Conservation (phyloP, 2,797 vertebrate genomes). For the Propithecus deckenii region DNA sequence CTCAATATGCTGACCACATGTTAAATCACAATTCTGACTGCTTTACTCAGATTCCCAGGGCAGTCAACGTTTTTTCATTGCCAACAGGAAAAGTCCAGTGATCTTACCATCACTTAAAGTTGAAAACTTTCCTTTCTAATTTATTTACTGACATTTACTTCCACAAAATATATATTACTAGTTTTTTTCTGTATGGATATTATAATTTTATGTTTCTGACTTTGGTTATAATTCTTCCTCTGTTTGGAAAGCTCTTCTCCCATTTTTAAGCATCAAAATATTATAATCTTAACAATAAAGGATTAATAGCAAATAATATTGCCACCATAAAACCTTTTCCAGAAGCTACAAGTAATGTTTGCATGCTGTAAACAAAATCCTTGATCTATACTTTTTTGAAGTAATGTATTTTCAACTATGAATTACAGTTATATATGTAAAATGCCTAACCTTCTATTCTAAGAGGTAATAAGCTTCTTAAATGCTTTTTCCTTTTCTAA, state of each 20-base stretch:
- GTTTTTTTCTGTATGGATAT: background rate
- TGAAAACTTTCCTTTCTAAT: background rate
- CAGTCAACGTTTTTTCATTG: background rate
- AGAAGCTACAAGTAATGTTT: background rate
- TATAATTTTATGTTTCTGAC: background rate
- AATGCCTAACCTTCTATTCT: background rate
- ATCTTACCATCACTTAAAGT: background rate
- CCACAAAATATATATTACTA: background rate
- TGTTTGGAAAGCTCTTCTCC: background rate
- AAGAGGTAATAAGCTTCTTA: background rate
- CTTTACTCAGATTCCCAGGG: background rate
- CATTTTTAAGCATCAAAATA: background rate
- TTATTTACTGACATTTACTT: background rate
- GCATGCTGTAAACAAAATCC: background rate
- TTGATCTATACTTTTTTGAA: background rate
- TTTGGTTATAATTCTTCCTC: background rate
- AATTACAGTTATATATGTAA: background rate
- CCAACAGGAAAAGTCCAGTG: background rate
- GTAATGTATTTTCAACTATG: background rate
- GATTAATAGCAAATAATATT: background rate
- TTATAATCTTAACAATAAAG: background rate
- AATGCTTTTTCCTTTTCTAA: constrained; percentile 10
- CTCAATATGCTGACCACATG: background rate
- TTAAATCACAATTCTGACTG: background rate
- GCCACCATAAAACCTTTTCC: background rate